Evolutionary conservation across 2,888 invertebrate species (phyloP), one percentile per base, ranked within the genome.

Genomic region (Allacma fusca): DNA sequence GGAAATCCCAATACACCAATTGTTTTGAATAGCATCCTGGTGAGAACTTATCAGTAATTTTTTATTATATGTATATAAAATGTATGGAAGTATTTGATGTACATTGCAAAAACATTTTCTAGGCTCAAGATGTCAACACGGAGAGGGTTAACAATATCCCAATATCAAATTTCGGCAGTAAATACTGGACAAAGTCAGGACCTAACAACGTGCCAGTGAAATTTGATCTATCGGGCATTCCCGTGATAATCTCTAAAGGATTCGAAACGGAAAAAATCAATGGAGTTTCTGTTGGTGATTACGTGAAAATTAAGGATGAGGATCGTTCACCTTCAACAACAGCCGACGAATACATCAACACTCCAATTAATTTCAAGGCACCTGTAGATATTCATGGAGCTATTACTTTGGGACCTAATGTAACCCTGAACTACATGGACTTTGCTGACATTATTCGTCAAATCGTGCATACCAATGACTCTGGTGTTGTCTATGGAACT

Each of bases 241-340:
- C 62, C 16, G 77, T 81, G 0, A 28, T 16, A 0, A 64, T 79
- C 21, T 19, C 28, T 34, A 69, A 76, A 9, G 43, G 68, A 23
- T 81, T 81, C 26, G 34, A 44, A 70, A 79, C 81, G 0, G 72
- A 40, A 1, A 75, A 62, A 23, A n/a, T 83, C 7, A 80, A 81
- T 62, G 71, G 26, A 2, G 73, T 80, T 1, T 7, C 21, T 4
- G 68, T 80, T 23, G 78, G 76, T 0, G 12, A 73, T 0, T 81
- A 81, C 19, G 64, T 82, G 34, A 69, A 79, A 40, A 68, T 40
- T 24, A 28, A 19, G 12, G 29, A 57, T 4, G 19, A 50, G 4
- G 4, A 5, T 50, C n/a, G 7, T n/a, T 43, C 77, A 24, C 68
- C 80, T 1, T 40, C 76, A 4, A 28, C n/a, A n/a, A n/a, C n/a